A percentile compares a stretch with the other conserved stretches of the same genome.
phyloP scores from a whole-genome alignment of 2,797 vertebrate genomes.

The Manis pentadactyla region DNA sequence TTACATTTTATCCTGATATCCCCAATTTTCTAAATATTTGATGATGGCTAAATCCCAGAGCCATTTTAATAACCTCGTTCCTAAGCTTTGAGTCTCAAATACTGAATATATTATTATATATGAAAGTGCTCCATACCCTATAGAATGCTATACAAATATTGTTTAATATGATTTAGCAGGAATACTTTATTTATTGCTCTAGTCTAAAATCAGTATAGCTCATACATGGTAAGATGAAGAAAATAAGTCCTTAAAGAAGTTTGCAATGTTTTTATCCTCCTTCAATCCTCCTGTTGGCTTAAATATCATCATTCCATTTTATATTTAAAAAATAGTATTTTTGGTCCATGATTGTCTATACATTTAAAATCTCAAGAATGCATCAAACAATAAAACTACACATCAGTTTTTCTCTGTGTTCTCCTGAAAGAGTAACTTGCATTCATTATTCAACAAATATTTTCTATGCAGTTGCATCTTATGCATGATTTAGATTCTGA shows the following conservation, averaged over 20 bases:
- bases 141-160: background rate
- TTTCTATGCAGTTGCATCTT: background rate
- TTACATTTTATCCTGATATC: background rate
- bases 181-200: background rate
- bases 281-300: background rate
- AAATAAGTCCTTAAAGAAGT: background rate
- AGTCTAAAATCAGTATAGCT: background rate
- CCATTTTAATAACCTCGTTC: background rate
- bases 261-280: background rate
- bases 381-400: background rate
- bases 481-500: background rate
- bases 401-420: background rate
- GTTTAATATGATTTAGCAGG: slow-evolving; percentile 1
- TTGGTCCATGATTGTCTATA: slow-evolving; percentile 7
- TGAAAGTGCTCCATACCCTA: background rate
- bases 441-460: background rate
- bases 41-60: background rate
- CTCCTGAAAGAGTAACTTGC: background rate
- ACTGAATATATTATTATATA: background rate
- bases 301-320: background rate
- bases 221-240: background rate
- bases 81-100: background rate
- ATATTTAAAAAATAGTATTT: background rate
- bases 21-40: background rate
- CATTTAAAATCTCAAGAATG: background rate